Conservation (phyloP, 1,140 invertebrate genomes). For the Orius insidiosus region DNA sequence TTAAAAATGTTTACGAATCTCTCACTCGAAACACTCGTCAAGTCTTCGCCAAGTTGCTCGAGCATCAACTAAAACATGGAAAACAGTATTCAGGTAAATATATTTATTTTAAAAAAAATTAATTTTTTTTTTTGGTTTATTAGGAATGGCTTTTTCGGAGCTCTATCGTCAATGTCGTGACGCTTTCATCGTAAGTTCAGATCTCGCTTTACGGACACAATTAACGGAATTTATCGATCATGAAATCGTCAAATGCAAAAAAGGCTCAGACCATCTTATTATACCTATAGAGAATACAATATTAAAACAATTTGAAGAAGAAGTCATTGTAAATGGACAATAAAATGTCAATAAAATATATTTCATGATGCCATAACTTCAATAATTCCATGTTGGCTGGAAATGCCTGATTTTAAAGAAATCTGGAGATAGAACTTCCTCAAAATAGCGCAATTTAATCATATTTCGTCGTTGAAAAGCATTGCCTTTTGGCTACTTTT, state of each 20-base stretch:
- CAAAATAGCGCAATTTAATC: no score
- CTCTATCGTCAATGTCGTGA: slow-evolving; percentile 69
- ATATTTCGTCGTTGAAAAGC: no score
- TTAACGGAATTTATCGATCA: slow-evolving; percentile 88
- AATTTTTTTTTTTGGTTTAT: background rate
- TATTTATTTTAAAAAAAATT: slow-evolving; percentile 7
- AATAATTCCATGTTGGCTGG: no score
- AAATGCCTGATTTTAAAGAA: no score
- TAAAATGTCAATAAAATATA: no score
- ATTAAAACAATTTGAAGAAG: slow-evolving; percentile 57
- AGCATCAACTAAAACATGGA: slow-evolving; percentile 54
- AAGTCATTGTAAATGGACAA: no score
- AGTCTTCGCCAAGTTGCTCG: slow-evolving; percentile 67
- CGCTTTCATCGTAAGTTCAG: slow-evolving; percentile 74
- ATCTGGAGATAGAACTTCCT: no score
- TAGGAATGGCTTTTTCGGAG: slow-evolving; percentile 72
- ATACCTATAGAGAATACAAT: slow-evolving; percentile 60
- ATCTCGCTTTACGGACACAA: slow-evolving; percentile 69
- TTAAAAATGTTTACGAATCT: slow-evolving; percentile 74
- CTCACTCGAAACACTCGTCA: slow-evolving; percentile 72
- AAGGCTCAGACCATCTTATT: slow-evolving; percentile 53
- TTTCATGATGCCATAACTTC: no score
- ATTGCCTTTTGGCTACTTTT: no score
- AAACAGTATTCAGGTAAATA: slow-evolving; percentile 51
- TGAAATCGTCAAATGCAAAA: slow-evolving; percentile 65